Base-by-base conservation (phyloP, 2,113 vertebrate genomes). In the Gymnobelideus leadbeateri region DNA sequence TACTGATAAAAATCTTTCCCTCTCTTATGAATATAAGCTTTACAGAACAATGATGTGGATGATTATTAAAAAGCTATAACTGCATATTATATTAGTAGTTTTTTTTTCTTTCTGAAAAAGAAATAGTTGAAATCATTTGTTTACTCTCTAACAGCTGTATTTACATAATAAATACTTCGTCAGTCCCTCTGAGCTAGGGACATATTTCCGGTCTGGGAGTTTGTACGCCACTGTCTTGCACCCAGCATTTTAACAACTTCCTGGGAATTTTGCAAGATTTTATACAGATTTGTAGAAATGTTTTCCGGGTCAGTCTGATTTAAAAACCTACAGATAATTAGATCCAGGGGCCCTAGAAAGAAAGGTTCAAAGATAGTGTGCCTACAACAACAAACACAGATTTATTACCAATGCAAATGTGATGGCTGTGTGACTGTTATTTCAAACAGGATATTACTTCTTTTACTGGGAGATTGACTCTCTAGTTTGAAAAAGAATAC, bases 51-150 rank as follows among this genome's bases (percentile, higher is more conserved):
- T 93, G 47, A 47, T 37, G 10, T 8, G 7, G 19, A 26, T 21
- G 0, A 37, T 37, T 54, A 93, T 53, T 3, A 49, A 57, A 51
- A 92, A 91, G 47, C n/a, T 84, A 8, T 43, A 43, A 37, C 3
- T 2, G 3, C 23, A 26, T 54, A 50, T 54, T 94, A 84, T 19
- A 4, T 97, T 93, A 97, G 92, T 97, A 95, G 97, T 51, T 61
- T 37, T 51, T 61, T 37, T 84, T 37, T 46, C 77, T 94, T 91
- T 55, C 54, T 93, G 90, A 96, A 97, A 95, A 92, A 96, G 94
- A 95, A 93, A 51, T 92, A 95, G 95, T 96, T 93, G 92, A 91
- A 96, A 94, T 92, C 53, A 89, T 53, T 61, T 92, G 90, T 90
- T 84, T 55, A 8, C 55, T 92, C 90, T 52, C 28, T 89, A 93